Base-by-base conservation (phyloP, 2,797 vertebrate genomes). In the Limosa lapponica region DNA sequence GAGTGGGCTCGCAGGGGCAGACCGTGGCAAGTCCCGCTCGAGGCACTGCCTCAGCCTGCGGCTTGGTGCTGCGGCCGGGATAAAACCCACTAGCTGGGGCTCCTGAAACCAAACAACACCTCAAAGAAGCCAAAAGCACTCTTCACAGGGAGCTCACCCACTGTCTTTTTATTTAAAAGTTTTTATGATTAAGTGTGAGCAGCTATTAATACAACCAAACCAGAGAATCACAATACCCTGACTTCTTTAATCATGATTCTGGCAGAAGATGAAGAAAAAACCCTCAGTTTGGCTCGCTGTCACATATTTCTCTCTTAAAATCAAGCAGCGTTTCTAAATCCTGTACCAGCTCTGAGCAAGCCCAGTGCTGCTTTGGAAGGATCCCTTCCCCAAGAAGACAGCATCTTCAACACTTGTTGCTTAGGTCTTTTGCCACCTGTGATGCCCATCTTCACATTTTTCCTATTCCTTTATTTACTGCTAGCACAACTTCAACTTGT, bases 21-120 rank as follows among this genome's bases (percentile, higher is more conserved):
- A 10, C 52, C 36, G 25, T 32, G 41, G 83, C 71, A 59, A 41
- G 72, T n/a, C 30, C 28, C 32, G 27, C 57, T 64, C 70, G 3
- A 2, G 7, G 3, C 43, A 1, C 20, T 32, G 62, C 25, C 64
- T 78, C 49, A 39, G 44, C 55, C 23, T 71, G 73, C 17, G 44
- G 52, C 77, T 83, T 0, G 0, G 28, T 7, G 25, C 32, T 79
- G 49, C 3, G 1, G 4, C 22, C 1, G 1, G 62, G 34, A 44
- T 32, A 30, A 75, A 92, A 70, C 24, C 7, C 51, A 15, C 58
- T 34, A 65, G 14, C 6, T 6, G 28, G 16, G 18, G 48, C 55
- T 89, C 25, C 54, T 79, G 39, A 88, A 94, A 67, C 16, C 37
- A 75, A 78, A n/a, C 18, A 67, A 12, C 0, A 2, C 46, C 37